phyloP scores from a whole-genome alignment of 2,888 invertebrate genomes.

The Ectemnius cavifrons region DNA sequence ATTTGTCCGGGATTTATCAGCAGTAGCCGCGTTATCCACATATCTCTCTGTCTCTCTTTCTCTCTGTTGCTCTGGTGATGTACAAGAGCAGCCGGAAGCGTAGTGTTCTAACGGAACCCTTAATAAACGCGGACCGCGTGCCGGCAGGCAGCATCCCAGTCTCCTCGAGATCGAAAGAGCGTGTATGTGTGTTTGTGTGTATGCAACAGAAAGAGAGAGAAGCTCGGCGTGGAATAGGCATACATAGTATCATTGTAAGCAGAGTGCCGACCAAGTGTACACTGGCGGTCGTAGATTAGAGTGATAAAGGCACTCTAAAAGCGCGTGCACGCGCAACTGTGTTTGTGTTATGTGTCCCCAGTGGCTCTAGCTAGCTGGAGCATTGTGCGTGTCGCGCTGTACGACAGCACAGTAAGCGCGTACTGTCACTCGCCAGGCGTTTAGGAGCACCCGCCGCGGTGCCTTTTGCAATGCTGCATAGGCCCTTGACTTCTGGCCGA shows the following conservation, averaged over 20 bases:
- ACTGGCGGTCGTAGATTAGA: conserved; percentile 58
- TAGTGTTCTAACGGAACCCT: conserved; percentile 60
- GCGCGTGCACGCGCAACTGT: conserved; percentile 32
- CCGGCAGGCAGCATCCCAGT: conserved; percentile 50
- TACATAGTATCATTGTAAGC: conserved; percentile 12
- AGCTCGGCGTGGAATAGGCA: no score
- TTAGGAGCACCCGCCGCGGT: conserved; percentile 63
- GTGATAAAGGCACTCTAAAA: conserved; percentile 65
- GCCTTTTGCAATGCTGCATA: conserved; percentile 65
- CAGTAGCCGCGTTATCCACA: conserved; percentile 38
- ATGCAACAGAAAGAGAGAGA: no score
- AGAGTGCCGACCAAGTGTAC: conserved; percentile 29
- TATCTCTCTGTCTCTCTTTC: not conserved
- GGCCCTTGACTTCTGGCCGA: conserved; percentile 38
- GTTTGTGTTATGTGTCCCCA: no score
- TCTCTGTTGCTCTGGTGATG: conserved; percentile 6
- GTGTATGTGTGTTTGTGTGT: no score
- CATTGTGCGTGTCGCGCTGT: conserved; percentile 61
- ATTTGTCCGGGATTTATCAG: conserved; percentile 22
- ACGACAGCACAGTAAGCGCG: conserved; percentile 68
- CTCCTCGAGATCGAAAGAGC: no score
- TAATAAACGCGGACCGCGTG: conserved; percentile 65
- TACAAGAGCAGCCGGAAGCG: conserved; percentile 57
- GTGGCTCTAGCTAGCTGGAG: conserved; percentile 3
- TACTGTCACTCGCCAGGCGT: conserved; percentile 66